phyloP scores from a whole-genome alignment of 2,797 vertebrate species.

The Pseudochaenichthys georgianus region DNA sequence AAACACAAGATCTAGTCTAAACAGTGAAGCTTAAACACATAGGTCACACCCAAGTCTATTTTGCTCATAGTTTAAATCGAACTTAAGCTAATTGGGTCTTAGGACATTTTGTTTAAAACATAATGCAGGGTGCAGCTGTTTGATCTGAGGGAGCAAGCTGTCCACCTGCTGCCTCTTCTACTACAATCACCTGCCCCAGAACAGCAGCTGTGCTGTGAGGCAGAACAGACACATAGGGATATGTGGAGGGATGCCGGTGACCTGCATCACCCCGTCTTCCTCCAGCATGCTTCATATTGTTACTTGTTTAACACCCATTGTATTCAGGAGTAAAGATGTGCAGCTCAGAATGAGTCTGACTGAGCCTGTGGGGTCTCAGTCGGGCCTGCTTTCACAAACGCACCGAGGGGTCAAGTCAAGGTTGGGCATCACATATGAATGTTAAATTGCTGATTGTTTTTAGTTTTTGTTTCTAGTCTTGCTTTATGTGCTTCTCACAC shows the following conservation, averaged over 20 bases:
- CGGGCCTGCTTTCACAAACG: background rate
- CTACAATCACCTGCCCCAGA: slow-evolving; percentile 57
- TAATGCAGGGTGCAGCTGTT: slow-evolving; percentile 45
- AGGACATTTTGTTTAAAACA: slow-evolving; percentile 23
- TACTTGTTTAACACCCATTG: slow-evolving; percentile 41
- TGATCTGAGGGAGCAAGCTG: slow-evolving; percentile 45
- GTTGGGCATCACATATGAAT: background rate
- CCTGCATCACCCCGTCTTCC: slow-evolving; percentile 23
- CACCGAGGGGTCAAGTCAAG: background rate
- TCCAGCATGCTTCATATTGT: slow-evolving; percentile 3
- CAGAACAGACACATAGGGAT: slow-evolving; percentile 49
- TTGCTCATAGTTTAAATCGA: slow-evolving; percentile 29
- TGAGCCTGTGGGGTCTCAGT: background rate
- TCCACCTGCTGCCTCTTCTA: slow-evolving; percentile 57
- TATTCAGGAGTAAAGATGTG: slow-evolving; percentile 26
- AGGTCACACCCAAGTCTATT: slow-evolving; percentile 16
- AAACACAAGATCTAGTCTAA: no score
- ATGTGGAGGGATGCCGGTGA: slow-evolving; percentile 35
- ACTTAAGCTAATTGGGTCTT: slow-evolving; percentile 46
- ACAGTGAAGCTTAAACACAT: background rate
- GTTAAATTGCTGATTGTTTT: slow-evolving; percentile 5
- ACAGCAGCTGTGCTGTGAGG: slow-evolving; percentile 55
- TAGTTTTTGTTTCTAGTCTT: background rate
- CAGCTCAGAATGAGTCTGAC: slow-evolving; percentile 1
- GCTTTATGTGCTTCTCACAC: background rate